Base-by-base conservation (phyloP, 2,888 invertebrate species). In the Zygothrica quintamaculata region DNA sequence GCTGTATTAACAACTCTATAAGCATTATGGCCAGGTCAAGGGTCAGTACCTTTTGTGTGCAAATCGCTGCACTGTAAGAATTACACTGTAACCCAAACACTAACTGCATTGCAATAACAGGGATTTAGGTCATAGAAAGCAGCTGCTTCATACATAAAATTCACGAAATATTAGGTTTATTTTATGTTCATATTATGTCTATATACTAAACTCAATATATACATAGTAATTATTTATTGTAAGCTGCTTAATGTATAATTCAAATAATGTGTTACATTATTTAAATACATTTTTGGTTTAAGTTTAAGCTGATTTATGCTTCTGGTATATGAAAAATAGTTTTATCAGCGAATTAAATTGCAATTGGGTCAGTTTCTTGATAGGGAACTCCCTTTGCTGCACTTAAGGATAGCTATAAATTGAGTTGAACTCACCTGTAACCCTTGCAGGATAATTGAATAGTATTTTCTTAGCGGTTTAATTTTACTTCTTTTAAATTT, bases 311-410 rank as follows among this genome's bases (percentile, higher is more conserved):
- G n/a, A n/a, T n/a, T n/a, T n/a, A n/a, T n/a, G n/a, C n/a, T n/a
- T n/a, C n/a, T n/a, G n/a, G n/a, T n/a, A n/a, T n/a, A n/a, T n/a
- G n/a, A n/a, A n/a, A 50, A 70, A 70, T 70, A 48, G 44, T 64
- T 70, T 70, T 62, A 40, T n/a, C n/a, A n/a, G n/a, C n/a, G 18
- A 37, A 46, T 34, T 29, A 16, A 58, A 25, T 31, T 62, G 51
- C 56, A 73, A 67, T 56, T 68, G 51, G 72, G 74, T 74, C 74
- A 72, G 66, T 50, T 56, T n/a, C n/a, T n/a, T n/a, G n/a, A n/a
- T n/a, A n/a, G n/a, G n/a, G n/a, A n/a, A n/a, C n/a, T n/a, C 34
- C 53, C 36, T 15, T 37, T 36, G 36, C 25, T 52, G 47, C 39
- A 58, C 43, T 52, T 64, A 29, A n/a, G n/a, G 5, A 8, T 16